These are phyloP conservation scores for Scopus umbretta DNA, from an alignment of 2,113 vertebrate species.

Conservation along the genomic window DNA sequence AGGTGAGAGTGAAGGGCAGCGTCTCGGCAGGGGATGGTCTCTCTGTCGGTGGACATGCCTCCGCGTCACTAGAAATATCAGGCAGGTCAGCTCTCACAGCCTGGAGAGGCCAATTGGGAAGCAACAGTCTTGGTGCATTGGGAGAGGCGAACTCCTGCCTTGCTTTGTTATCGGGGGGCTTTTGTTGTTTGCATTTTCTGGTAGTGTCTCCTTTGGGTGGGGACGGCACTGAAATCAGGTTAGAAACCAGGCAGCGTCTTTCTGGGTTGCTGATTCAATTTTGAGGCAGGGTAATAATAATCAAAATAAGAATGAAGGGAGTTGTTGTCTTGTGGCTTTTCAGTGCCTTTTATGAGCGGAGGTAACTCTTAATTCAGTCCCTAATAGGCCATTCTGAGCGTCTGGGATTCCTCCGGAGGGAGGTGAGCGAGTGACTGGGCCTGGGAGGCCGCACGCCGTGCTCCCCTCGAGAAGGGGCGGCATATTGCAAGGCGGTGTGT, in stretches of 20 bases:
- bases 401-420: slow-evolving; percentile 22
- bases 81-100: background rate
- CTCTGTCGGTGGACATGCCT: background rate
- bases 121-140: background rate
- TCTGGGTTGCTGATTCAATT: slow-evolving; percentile 24
- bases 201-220: slow-evolving; percentile 24
- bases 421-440: background rate
- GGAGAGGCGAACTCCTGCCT: slow-evolving; percentile 11
- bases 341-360: slow-evolving; percentile 37
- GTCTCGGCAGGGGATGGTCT: background rate
- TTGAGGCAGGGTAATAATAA: background rate
- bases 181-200: background rate
- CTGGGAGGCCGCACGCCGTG: background rate
- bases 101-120: background rate
- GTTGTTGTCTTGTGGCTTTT: slow-evolving; percentile 31
- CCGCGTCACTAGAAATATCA: background rate
- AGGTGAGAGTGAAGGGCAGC: slow-evolving; percentile 36
- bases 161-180: background rate
- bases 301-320: slow-evolving; percentile 25
- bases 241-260: background rate
- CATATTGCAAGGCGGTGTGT: background rate
- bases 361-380: slow-evolving; percentile 39
- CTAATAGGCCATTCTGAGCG: background rate
- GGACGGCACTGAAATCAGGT: background rate
- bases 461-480: background rate